Base-by-base conservation (phyloP, 2,888 invertebrate species). In the Ormyrus labotus region DNA sequence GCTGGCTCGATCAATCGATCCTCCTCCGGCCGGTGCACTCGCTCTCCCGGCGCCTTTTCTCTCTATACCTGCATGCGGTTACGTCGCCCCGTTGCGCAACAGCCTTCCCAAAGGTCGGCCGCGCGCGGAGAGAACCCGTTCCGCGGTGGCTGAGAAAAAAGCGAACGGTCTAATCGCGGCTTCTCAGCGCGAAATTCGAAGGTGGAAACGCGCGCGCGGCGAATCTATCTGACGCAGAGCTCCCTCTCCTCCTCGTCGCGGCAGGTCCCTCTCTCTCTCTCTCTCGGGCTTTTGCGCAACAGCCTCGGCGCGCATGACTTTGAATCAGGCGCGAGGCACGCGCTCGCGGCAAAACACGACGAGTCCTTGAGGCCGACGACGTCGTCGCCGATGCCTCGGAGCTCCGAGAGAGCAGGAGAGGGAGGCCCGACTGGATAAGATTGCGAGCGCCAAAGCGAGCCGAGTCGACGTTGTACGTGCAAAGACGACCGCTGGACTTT, bases 291-390 rank as follows among this genome's bases (percentile, higher is more conserved):
- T 78, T 82, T 76, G 76, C 79, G 76, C 79, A 82, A 80, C 73
- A 68, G 47, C 75, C 51, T 57, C 75, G 5, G 57, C 72, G 80
- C 74, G 82, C 80, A 80, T 78, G 82, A 82, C 80, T 82, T 80
- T 80, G 82, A 82, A 75, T 78, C 80, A 78, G 78, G 80, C 82
- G 70, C 80, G 77, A 82, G 82, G 78, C 82, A 82, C 80, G 77
- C 80, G 78, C 76, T 65, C 76, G 48, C 75, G 61, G 63, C 60
- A 76, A 63, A 76, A 64, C 69, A 76, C 57, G 70, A 19, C 72
- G 68, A 81, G 81, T 77, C 80, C 80, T 80, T 80, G 81, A 80
- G 70, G 55, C 53, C n/a, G 57, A 34, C 10, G 13, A 13, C 67
- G 64, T 10, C 68, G 76, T 6, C 50, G 51, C 53, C 51, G 50